Evolutionary conservation across 2,113 vertebrate genomes (phyloP).

Genomic region (Grantiella picta): DNA sequence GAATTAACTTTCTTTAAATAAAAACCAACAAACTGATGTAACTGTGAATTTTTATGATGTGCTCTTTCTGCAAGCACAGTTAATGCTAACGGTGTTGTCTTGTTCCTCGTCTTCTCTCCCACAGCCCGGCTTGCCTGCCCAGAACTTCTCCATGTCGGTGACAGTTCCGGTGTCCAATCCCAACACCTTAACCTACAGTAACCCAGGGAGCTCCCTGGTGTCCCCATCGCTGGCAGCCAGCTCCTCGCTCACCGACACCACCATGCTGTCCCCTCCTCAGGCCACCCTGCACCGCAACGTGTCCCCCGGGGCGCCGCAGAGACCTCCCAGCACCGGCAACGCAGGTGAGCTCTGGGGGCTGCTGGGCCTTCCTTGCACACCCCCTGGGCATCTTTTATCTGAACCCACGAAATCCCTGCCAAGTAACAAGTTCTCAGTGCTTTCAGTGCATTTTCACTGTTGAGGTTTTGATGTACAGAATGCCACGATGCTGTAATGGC

Average conservation of each 20-base stretch:
- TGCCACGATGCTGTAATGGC: rapidly evolving
- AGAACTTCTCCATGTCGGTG: slow-evolving; percentile 98
- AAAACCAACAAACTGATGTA: background rate
- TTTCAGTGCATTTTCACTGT: rapidly evolving
- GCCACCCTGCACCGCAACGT: slow-evolving; percentile 89
- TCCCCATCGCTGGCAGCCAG: slow-evolving; percentile 85
- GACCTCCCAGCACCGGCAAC: slow-evolving; percentile 88
- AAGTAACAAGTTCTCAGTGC: rapidly evolving
- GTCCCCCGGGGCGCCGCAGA: slow-evolving; percentile 87
- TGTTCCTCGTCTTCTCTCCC: background rate
- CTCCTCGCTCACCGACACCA: slow-evolving; percentile 84
- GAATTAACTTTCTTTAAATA: slow-evolving; percentile 17
- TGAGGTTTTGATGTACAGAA: background rate
- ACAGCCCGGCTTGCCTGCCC: slow-evolving; percentile 91
- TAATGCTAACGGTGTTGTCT: background rate
- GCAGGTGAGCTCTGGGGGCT: slow-evolving; percentile 73
- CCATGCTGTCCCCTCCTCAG: slow-evolving; percentile 92
- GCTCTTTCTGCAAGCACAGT: background rate
- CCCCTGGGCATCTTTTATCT: rapidly evolving
- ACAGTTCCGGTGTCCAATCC: slow-evolving; percentile 94
- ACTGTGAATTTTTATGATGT: background rate
- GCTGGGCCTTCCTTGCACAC: background rate
- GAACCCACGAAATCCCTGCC: background rate
- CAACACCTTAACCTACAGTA: slow-evolving; percentile 87
- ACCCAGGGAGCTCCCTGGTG: slow-evolving; percentile 86